Evolutionary conservation across 1,140 invertebrate species (phyloP), one percentile per base, ranked within the genome.

Genomic region (Trichogramma pretiosum): DNA sequence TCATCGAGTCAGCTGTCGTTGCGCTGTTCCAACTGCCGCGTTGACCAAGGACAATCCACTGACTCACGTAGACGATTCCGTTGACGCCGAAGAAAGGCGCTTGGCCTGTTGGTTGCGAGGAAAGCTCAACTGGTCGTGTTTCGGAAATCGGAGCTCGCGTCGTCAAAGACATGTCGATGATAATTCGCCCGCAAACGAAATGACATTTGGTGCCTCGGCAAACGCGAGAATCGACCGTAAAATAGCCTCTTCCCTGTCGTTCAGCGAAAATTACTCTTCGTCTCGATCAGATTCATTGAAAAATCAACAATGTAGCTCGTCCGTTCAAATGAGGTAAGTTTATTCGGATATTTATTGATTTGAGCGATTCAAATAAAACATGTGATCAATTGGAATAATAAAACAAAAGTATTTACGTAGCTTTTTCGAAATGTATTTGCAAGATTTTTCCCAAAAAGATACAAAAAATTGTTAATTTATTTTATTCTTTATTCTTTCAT

Each of bases 211-310:
- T n/a, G n/a, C n/a, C n/a, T n/a, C n/a, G n/a, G n/a, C n/a, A n/a
- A n/a, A n/a, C n/a, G n/a, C n/a, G n/a, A n/a, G n/a, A n/a, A n/a
- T n/a, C n/a, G n/a, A n/a, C n/a, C n/a, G n/a, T n/a, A n/a, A n/a
- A n/a, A n/a, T n/a, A 17, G 81, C 87, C 3, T 84, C 85, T 10
- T 89, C 86, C 1, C 85, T 91, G 14, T 89, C 87, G 0, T 89
- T 87, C 7, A 89, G 87, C 62, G 87, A 89, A 50, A 92, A 93
- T 62, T 93, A 89, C 67, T 88, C 85, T 42, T 90, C 87, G 2
- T 90, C 87, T 0, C 68, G 80, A 22, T 84, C 82, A 0, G 89
- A 91, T 60, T 90, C 87, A 2, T 91, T 87, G 87, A 73, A 84
- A 13, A 76, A 79, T 22, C 75, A 79, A 7, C 82, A 85, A 47